Conservation (phyloP, 2,888 invertebrate genomes). For the Charanyca ferruginea region DNA sequence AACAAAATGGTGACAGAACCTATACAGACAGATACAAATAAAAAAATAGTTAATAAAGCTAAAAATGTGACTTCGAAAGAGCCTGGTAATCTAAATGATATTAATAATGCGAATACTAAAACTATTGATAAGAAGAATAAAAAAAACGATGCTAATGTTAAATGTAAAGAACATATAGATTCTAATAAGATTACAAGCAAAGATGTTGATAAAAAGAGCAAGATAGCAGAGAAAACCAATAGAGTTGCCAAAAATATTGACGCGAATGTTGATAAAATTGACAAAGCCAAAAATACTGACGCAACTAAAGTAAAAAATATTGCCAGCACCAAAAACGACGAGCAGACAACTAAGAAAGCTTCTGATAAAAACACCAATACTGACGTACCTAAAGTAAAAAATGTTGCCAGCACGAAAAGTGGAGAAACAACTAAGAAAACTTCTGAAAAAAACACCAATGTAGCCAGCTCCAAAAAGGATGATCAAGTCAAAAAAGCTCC, state of each 20-base stretch:
- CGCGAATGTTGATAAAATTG: background rate
- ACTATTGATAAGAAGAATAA: conserved; percentile 3
- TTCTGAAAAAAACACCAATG: conserved; percentile 1
- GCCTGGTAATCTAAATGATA: background rate
- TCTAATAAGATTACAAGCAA: background rate
- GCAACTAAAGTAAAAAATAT: conserved; percentile 14
- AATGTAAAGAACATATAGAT: conserved; percentile 37
- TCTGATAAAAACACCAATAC: background rate
- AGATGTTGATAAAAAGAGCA: conserved; percentile 2
- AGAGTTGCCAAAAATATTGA: background rate
- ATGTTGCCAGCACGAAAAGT: conserved; percentile 4
- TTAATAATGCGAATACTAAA: conserved; percentile 1
- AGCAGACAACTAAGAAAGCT: background rate
- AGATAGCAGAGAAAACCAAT: background rate
- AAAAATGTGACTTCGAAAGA: conserved; percentile 20
- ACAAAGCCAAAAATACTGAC: conserved; percentile 1
- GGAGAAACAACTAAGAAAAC: background rate
- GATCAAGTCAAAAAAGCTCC: background rate
- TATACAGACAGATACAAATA: background rate
- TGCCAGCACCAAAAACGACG: background rate
- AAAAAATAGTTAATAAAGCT: background rate
- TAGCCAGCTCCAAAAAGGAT: conserved; percentile 29
- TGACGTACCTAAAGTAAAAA: background rate
- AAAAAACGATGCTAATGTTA: conserved; percentile 14
- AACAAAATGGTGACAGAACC: conserved; percentile 1